These are phyloP conservation scores for Dynastes hyllus DNA, from an alignment of 2,888 invertebrate genomes.

Conservation along the genomic window DNA sequence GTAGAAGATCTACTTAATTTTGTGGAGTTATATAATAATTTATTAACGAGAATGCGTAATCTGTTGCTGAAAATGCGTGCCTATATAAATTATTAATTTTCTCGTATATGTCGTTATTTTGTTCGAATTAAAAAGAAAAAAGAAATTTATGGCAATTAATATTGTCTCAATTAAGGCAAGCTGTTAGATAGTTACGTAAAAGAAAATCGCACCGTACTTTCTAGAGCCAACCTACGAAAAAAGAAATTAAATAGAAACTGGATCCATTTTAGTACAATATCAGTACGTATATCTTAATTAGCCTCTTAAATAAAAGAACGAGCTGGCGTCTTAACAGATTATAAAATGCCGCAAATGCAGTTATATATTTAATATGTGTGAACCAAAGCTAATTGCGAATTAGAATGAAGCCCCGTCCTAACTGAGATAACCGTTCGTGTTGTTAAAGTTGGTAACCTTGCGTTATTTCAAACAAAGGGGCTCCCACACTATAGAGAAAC, in stretches of 20 bases:
- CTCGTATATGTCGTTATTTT: neutral
- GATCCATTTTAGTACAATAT: conserved; percentile 41
- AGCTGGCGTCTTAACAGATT: conserved; percentile 53
- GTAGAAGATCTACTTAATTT: no score
- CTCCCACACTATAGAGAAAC: conserved; percentile 58
- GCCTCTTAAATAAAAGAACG: conserved; percentile 52
- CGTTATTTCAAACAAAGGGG: conserved; percentile 59
- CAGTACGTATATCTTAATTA: conserved; percentile 56
- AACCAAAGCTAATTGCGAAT: conserved; percentile 63
- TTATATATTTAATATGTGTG: conserved; percentile 64
- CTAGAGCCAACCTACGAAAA: conserved; percentile 23
- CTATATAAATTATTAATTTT: neutral
- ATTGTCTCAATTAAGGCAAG: conserved; percentile 11
- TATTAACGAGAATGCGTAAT: neutral
- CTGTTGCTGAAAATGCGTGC: neutral
- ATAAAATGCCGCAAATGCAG: conserved; percentile 59
- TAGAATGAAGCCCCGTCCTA: conserved; percentile 61
- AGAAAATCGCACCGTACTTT: conserved; percentile 34
- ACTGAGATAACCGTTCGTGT: conserved; percentile 59
- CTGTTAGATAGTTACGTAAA: conserved; percentile 22
- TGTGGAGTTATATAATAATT: neutral
- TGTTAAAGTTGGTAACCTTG: conserved; percentile 60
- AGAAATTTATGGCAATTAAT: conserved; percentile 31
- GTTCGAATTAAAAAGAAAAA: neutral
- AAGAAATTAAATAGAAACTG: conserved; percentile 45